A percentile compares a stretch with the other conserved stretches of the same genome.
phyloP scores from a whole-genome alignment of 2,113 vertebrate genomes.

The Phoenicopterus ruber region DNA sequence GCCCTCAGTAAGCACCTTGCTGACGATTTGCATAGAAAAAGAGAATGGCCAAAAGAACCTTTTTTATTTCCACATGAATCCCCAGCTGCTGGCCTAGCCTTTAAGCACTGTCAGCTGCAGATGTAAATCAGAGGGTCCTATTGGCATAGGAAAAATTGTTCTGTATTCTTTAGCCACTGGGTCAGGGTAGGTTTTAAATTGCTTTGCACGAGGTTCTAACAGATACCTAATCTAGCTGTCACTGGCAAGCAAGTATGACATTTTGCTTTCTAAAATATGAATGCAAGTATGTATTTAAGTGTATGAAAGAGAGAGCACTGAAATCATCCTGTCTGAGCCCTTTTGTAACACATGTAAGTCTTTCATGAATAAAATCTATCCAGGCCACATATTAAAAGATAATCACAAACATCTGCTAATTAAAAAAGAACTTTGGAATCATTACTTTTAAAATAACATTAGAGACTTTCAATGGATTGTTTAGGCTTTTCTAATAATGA shows the following conservation, averaged over 20 bases:
- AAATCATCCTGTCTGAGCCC: not conserved
- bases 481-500: not conserved
- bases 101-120: not conserved
- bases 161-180: not conserved
- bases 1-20: not conserved
- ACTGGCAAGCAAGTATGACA: not conserved
- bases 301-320: not conserved
- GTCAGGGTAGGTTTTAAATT: not conserved
- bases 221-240: not conserved
- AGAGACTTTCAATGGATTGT: not conserved
- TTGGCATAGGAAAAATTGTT: not conserved
- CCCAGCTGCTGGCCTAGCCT: not conserved
- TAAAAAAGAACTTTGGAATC: not conserved
- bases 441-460: not conserved
- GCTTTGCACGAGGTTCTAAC: not conserved
- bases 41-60: fast-evolving
- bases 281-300: not conserved
- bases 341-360: not conserved
- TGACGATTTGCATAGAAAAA: not conserved
- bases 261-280: not conserved
- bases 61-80: not conserved
- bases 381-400: not conserved
- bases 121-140: not conserved
- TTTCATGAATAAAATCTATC: not conserved
- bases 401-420: not conserved